Percentiles rank a stretch among this genome's conserved stretches.
These are phyloP conservation scores for Zygaena filipendulae DNA, from an alignment of 2,888 invertebrate species.

Conservation along the genomic window DNA sequence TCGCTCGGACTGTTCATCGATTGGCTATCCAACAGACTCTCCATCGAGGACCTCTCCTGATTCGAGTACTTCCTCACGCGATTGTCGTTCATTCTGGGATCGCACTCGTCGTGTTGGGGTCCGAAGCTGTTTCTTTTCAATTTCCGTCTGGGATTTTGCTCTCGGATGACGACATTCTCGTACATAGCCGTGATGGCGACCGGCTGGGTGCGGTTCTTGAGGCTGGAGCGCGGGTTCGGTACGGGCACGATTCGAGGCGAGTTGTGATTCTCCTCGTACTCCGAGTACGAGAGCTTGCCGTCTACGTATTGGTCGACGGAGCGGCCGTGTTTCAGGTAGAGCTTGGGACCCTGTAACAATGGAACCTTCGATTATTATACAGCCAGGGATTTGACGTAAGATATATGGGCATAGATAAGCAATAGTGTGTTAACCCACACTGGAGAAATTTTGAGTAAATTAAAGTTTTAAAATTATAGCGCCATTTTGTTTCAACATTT, in stretches of 20 bases:
- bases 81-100: slow-evolving; percentile 53
- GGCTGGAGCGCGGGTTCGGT: slow-evolving; percentile 50
- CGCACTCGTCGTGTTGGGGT: slow-evolving; percentile 72
- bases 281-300: slow-evolving; percentile 66
- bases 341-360: slow-evolving; percentile 62
- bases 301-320: slow-evolving; percentile 84
- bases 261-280: slow-evolving; percentile 63
- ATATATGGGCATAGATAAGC: too few species aligned
- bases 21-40: slow-evolving; percentile 70
- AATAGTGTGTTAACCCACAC: too few species aligned
- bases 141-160: slow-evolving; percentile 78
- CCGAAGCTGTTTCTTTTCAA: slow-evolving; percentile 69
- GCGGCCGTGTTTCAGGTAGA: slow-evolving; percentile 75
- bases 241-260: slow-evolving; percentile 52
- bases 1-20: slow-evolving; percentile 63
- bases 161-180: slow-evolving; percentile 77
- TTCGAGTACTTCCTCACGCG: slow-evolving; percentile 58
- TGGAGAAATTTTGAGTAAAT: too few species aligned
- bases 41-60: slow-evolving; percentile 66
- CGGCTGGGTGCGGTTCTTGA: slow-evolving; percentile 69
- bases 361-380: too few species aligned
- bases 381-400: too few species aligned
- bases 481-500: too few species aligned
- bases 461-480: too few species aligned
- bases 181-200: slow-evolving; percentile 79